Percentiles rank a stretch among this genome's conserved stretches.
These are phyloP conservation scores for Tokudaia tokunoshimensis DNA, from an alignment of 2,797 vertebrate species.

Conservation along the genomic window DNA sequence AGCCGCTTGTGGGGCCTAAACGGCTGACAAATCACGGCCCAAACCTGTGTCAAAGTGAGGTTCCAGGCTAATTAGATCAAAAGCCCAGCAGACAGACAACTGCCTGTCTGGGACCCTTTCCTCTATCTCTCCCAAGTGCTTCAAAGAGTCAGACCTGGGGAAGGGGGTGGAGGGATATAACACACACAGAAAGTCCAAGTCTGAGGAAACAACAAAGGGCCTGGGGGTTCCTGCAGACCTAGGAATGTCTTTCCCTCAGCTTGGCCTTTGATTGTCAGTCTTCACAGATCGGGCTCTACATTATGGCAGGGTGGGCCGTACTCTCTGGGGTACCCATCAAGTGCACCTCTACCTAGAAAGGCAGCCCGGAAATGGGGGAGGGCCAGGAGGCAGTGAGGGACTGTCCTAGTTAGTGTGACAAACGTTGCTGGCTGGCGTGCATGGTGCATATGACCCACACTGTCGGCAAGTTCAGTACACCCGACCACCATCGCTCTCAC, in stretches of 20 bases:
- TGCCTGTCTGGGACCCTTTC: conserved; percentile 62
- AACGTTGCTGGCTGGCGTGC: conserved; percentile 73
- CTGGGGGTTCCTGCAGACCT: conserved; percentile 84
- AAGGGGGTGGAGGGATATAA: conserved; percentile 41
- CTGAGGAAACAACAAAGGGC: conserved; percentile 85
- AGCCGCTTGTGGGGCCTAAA: conserved; percentile 67
- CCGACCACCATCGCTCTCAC: conserved; percentile 38
- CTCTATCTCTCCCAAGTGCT: conserved; percentile 63
- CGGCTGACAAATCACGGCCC: conserved; percentile 69
- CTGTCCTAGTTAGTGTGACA: conserved; percentile 86
- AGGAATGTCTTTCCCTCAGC: conserved; percentile 85
- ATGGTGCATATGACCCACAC: conserved; percentile 78
- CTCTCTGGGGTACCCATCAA: conserved; percentile 86
- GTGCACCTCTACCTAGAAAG: conserved; percentile 86
- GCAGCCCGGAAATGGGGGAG: conserved; percentile 81
- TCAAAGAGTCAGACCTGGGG: conserved; percentile 86
- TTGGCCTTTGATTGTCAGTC: conserved; percentile 88
- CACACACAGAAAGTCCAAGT: conserved; percentile 75
- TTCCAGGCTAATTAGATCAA: conserved; percentile 52
- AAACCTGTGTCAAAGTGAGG: neutral
- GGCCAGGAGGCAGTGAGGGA: conserved; percentile 38
- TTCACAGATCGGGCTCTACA: conserved; percentile 86
- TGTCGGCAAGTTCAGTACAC: conserved; percentile 80
- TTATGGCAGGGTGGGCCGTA: conserved; percentile 77
- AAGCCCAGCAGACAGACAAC: conserved; percentile 80